phyloP scores from a whole-genome alignment of 1,140 invertebrate species.

The Anoplolepis gracilipes region DNA sequence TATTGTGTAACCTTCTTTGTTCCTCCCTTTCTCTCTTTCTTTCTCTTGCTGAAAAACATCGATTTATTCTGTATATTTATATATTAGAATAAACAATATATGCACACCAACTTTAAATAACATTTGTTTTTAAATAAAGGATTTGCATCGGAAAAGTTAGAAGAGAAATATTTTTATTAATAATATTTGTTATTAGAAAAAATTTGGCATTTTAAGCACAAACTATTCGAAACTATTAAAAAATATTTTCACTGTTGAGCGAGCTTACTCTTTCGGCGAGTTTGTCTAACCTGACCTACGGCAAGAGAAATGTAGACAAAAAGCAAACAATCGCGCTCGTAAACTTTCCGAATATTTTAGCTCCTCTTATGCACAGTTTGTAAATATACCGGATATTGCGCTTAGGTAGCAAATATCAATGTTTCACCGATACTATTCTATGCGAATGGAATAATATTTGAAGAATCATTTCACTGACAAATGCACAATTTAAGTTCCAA shows the following conservation, averaged over 20 bases:
- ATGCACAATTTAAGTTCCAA: not conserved
- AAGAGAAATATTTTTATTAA: conserved; percentile 27
- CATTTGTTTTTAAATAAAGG: not conserved
- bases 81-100: not conserved
- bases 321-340: conserved; percentile 2
- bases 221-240: conserved; percentile 38
- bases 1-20: not conserved
- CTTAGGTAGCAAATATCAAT: not conserved
- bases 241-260: conserved; percentile 33
- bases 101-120: not conserved
- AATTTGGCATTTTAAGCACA: not conserved
- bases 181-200: conserved; percentile 22
- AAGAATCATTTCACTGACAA: not conserved
- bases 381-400: conserved; percentile 18
- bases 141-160: not conserved
- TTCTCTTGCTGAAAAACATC: not conserved
- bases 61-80: not conserved
- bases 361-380: not conserved
- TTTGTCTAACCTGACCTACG: conserved; percentile 2
- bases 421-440: not conserved
- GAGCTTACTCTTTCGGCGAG: conserved; percentile 17
- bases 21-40: too few species aligned
- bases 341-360: conserved; percentile 53
- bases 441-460: not conserved
- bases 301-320: conserved; percentile 10